These are phyloP conservation scores for Mionectes olivaceus DNA, from an alignment of 2,797 vertebrate species.

Conservation along the genomic window DNA sequence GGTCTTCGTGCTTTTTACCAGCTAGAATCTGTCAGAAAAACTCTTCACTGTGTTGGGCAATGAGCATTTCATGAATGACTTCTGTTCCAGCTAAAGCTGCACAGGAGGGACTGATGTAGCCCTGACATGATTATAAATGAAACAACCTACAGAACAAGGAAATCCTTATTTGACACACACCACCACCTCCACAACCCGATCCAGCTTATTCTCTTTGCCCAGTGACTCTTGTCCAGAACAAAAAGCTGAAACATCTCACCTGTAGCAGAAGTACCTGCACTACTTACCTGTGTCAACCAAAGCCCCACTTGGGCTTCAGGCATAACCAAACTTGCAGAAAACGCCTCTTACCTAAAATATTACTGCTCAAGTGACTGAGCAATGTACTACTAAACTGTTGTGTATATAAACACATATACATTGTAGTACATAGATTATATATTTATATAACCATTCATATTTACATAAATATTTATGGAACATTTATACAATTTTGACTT, in stretches of 20 bases:
- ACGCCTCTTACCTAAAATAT: not conserved
- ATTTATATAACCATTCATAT: too few relatives aligned
- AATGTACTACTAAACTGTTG: not conserved
- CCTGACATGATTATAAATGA: not conserved
- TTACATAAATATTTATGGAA: too few relatives aligned
- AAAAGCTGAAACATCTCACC: not conserved
- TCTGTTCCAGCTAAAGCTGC: not conserved
- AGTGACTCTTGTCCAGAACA: not conserved
- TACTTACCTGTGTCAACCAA: not conserved
- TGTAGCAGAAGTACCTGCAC: not conserved
- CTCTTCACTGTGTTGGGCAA: not conserved
- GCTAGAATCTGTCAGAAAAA: not conserved
- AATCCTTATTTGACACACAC: too few relatives aligned
- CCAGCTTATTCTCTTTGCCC: not conserved
- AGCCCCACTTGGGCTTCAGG: not conserved
- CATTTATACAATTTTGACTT: not conserved
- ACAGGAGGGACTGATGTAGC: not conserved
- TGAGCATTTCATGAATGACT: not conserved
- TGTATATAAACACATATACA: not conserved
- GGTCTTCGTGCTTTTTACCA: not conserved
- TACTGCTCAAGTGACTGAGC: not conserved
- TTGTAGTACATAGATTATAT: too few relatives aligned
- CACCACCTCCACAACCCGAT: rapidly evolving
- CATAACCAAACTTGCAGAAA: not conserved
- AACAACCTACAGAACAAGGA: not conserved